phyloP scores from a whole-genome alignment of 2,113 vertebrate species.

The Paradoxurus hermaphroditus region DNA sequence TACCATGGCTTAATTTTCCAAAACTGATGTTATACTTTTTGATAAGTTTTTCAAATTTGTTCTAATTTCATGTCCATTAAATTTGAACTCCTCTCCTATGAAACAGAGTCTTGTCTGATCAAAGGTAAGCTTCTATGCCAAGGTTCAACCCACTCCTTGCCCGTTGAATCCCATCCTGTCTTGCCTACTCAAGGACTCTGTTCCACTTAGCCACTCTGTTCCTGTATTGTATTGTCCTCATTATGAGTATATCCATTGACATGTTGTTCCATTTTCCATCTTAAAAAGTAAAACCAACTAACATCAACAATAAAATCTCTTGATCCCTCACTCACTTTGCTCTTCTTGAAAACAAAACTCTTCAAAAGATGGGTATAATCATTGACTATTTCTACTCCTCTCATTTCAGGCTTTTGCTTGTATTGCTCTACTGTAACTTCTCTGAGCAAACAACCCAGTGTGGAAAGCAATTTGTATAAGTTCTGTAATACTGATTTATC shows the following conservation, averaged over 20 bases:
- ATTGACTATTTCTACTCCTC: background rate
- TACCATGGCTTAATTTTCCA: background rate
- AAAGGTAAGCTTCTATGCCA: background rate
- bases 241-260: background rate
- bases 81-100: background rate
- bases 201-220: background rate
- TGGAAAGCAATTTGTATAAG: background rate
- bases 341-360: constrained; percentile 10
- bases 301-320: background rate
- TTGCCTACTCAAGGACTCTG: background rate
- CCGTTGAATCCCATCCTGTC: background rate
- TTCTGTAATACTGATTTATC: background rate
- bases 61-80: background rate
- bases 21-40: background rate
- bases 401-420: background rate
- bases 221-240: background rate
- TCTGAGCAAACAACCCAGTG: background rate
- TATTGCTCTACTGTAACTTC: background rate
- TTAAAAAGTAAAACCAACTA: background rate
- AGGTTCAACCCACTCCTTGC: background rate
- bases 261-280: background rate
- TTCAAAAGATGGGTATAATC: background rate
- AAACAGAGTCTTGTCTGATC: background rate
- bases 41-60: background rate
- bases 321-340: background rate